phyloP scores from a whole-genome alignment of 2,797 vertebrate genomes.

The Falco naumanni region DNA sequence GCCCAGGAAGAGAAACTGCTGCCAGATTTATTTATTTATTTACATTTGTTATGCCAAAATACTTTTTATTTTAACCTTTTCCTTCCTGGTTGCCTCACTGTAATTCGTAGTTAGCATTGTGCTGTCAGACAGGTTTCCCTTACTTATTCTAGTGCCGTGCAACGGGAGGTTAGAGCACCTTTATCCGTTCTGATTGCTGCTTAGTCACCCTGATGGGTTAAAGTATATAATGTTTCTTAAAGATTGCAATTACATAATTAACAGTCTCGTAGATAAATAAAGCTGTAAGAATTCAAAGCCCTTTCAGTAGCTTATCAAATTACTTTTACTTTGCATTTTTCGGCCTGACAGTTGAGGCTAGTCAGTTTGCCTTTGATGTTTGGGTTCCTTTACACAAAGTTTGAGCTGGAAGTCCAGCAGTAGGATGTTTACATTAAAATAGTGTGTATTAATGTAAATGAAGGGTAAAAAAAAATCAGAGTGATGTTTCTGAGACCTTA shows the following conservation, averaged over 20 bases:
- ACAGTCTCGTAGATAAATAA: neutral
- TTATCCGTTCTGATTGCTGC: slow-evolving; percentile 23
- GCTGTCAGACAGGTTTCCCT: neutral
- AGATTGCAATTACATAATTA: slow-evolving; percentile 46
- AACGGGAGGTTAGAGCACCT: neutral
- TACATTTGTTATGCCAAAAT: slow-evolving; percentile 24
- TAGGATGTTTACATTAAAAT: slow-evolving; percentile 35
- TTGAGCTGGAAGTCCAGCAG: slow-evolving; percentile 6
- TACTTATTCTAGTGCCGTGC: neutral
- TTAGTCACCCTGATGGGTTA: slow-evolving; percentile 27
- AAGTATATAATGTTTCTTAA: slow-evolving; percentile 34
- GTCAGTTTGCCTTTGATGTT: neutral
- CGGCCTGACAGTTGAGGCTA: neutral
- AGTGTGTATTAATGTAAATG: neutral
- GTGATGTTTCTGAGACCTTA: neutral
- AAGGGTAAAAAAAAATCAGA: neutral
- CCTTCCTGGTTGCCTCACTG: neutral
- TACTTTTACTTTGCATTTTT: slow-evolving; percentile 24
- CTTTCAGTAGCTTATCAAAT: slow-evolving; percentile 38
- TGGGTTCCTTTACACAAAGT: neutral
- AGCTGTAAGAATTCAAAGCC: slow-evolving; percentile 17
- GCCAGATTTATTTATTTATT: slow-evolving; percentile 15
- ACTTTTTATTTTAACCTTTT: slow-evolving; percentile 32
- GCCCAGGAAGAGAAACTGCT: slow-evolving; percentile 37
- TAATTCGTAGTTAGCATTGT: neutral